Conservation (phyloP, 2,797 vertebrate genomes). For the Sebastes matsubarae region DNA sequence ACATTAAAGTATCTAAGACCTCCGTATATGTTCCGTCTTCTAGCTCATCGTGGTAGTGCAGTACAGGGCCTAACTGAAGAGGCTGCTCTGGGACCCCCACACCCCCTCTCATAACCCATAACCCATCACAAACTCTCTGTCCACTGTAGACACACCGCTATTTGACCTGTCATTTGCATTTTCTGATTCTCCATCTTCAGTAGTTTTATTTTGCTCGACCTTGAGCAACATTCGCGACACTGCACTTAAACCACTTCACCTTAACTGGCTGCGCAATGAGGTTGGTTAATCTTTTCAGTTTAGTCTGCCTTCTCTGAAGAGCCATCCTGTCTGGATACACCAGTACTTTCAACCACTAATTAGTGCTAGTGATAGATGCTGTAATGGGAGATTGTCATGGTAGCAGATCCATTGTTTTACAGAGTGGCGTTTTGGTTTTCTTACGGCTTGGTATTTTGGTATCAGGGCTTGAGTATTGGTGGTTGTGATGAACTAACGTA, state of each 20-base stretch:
- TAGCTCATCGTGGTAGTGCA: neutral
- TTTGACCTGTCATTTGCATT: slow-evolving; percentile 60
- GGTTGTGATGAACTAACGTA: neutral
- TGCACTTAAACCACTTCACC: slow-evolving; percentile 28
- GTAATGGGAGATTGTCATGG: neutral
- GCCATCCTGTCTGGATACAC: neutral
- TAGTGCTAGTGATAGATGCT: neutral
- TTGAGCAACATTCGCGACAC: neutral
- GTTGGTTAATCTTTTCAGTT: slow-evolving; percentile 15
- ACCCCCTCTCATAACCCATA: slow-evolving; percentile 74
- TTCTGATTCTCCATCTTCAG: slow-evolving; percentile 48
- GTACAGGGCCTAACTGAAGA: slow-evolving; percentile 60
- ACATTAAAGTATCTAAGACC: neutral
- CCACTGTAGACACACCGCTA: slow-evolving; percentile 60
- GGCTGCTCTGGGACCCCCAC: slow-evolving; percentile 80
- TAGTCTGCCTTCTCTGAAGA: slow-evolving; percentile 12
- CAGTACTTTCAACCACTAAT: neutral
- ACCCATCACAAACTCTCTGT: slow-evolving; percentile 73
- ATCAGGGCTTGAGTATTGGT: neutral
- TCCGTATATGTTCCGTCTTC: neutral
- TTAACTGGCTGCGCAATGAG: slow-evolving; percentile 12
- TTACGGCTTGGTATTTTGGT: neutral
- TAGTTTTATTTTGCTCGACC: slow-evolving; percentile 24
- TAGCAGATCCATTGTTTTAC: neutral
- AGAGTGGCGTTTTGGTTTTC: neutral